Conservation (phyloP, 2,888 invertebrate genomes). For the Zelleria hepariella region DNA sequence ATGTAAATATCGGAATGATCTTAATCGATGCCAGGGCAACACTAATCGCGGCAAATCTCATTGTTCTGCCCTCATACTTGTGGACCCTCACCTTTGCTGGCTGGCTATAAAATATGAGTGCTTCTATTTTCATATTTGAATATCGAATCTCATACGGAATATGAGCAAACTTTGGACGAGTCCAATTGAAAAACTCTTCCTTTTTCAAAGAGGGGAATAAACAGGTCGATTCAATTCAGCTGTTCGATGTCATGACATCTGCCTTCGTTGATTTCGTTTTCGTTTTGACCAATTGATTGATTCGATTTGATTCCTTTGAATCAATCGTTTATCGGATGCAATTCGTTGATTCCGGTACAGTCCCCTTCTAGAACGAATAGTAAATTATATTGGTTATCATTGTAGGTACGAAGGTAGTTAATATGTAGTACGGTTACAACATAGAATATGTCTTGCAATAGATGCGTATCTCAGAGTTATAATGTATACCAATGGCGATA, state of each 20-base stretch:
- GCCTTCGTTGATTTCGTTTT: neutral
- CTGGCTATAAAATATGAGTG: neutral
- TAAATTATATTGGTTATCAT: neutral
- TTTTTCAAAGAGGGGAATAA: neutral
- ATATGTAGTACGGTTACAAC: conserved; percentile 22
- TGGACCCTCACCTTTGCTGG: conserved; percentile 4
- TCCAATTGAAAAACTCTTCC: neutral
- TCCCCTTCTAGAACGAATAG: neutral
- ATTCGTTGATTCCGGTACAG: neutral
- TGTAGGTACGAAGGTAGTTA: neutral
- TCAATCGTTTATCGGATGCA: neutral
- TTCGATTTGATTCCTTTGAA: neutral
- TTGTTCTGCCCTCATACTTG: conserved; percentile 4
- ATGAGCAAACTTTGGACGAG: neutral
- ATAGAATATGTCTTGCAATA: conserved; percentile 20
- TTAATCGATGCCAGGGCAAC: conserved; percentile 9
- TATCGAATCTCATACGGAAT: neutral
- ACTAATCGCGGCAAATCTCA: conserved; percentile 6
- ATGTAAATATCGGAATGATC: conserved; percentile 20
- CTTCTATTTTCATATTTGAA: neutral
- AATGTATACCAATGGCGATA: conserved; percentile 8
- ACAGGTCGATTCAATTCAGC: neutral
- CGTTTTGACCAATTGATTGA: neutral
- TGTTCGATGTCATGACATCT: neutral
- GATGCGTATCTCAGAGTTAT: conserved; percentile 18